Evolutionary conservation across 2,888 invertebrate species (phyloP).

Genomic region (Callyntrura guangdongensis): DNA sequence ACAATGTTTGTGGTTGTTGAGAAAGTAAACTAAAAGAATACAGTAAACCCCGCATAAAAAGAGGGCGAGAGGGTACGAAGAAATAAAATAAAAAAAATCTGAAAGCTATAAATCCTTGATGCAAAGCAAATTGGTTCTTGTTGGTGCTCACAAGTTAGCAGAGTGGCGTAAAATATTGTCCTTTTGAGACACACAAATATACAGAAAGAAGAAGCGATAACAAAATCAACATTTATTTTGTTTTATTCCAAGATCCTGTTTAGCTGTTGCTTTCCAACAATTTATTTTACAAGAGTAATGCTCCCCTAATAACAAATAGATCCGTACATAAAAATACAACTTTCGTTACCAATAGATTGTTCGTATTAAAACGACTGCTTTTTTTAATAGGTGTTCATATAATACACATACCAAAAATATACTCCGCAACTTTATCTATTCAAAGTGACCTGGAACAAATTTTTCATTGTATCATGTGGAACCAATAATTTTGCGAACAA

Average conservation of each 20-base stretch:
- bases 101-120: slow-evolving; percentile 75
- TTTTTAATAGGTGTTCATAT: too few relatives aligned
- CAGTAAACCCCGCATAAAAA: neutral
- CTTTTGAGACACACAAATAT: slow-evolving; percentile 74
- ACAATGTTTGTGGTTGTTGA: neutral
- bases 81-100: slow-evolving; percentile 31
- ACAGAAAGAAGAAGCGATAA: neutral
- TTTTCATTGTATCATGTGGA: too few relatives aligned
- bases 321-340: too few relatives aligned
- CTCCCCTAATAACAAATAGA: too few relatives aligned
- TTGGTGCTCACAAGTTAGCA: slow-evolving; percentile 73
- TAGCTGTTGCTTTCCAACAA: neutral
- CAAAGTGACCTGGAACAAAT: too few relatives aligned
- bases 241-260: neutral
- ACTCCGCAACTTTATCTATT: too few relatives aligned
- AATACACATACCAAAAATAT: too few relatives aligned
- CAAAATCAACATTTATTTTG: neutral
- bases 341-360: too few relatives aligned
- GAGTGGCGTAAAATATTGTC: slow-evolving; percentile 75
- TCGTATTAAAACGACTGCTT: too few relatives aligned
- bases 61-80: neutral
- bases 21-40: slow-evolving; percentile 53
- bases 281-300: too few relatives aligned
- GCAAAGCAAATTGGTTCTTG: slow-evolving; percentile 77
- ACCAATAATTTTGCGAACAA: too few relatives aligned